A percentile compares a stretch with the other conserved stretches of the same genome.
phyloP scores from a whole-genome alignment of 2,113 vertebrate genomes.

The Calcarius ornatus region DNA sequence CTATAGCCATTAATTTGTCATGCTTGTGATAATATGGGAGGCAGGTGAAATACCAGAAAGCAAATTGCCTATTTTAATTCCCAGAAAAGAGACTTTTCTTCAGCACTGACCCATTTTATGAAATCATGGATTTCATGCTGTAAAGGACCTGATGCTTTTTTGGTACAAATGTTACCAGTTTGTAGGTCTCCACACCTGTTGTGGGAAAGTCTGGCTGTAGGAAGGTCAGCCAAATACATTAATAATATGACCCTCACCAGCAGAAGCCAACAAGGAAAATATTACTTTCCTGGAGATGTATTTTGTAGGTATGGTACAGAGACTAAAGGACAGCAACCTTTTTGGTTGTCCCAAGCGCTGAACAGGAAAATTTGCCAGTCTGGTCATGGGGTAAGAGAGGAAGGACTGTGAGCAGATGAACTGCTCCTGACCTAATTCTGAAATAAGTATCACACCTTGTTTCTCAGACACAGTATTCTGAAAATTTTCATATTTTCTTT shows the following conservation, averaged over 20 bases:
- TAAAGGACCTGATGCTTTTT: neutral
- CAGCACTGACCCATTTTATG: neutral
- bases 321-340: neutral
- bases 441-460: neutral
- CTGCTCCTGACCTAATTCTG: neutral
- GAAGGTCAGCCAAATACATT: neutral
- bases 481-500: neutral
- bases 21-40: neutral
- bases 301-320: neutral
- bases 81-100: neutral
- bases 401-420: neutral
- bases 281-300: neutral
- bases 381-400: neutral
- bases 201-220: neutral
- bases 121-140: neutral
- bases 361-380: neutral
- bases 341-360: neutral
- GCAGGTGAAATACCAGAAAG: neutral
- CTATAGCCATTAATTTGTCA: neutral
- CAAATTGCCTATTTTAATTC: neutral
- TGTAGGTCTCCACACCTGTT: neutral
- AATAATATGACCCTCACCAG: neutral
- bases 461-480: neutral
- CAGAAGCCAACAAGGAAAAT: neutral
- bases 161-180: neutral